Conservation (phyloP, 2,888 invertebrate genomes). For the Hyposoter dolosus region DNA sequence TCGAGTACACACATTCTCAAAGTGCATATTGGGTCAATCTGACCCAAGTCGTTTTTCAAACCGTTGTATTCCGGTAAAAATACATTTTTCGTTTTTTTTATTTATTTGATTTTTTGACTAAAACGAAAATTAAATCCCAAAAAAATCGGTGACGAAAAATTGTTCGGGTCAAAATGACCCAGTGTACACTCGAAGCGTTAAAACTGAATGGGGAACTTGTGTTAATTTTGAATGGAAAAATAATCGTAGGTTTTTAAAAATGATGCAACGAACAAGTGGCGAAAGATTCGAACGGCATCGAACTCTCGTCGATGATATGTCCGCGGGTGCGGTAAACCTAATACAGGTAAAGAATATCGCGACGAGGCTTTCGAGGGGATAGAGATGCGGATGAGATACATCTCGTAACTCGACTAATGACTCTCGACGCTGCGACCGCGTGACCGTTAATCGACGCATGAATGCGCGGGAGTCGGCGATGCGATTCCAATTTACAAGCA, state of each 20-base stretch:
- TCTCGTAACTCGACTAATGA: slow-evolving; percentile 77
- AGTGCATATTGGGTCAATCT: too few relatives aligned
- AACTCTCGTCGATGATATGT: slow-evolving; percentile 38
- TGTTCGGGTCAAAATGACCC: too few relatives aligned
- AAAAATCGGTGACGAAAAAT: too few relatives aligned
- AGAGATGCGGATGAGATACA: slow-evolving; percentile 40
- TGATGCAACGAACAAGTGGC: slow-evolving; percentile 8
- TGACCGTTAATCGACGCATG: slow-evolving; percentile 81
- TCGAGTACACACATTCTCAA: too few relatives aligned
- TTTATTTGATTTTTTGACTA: too few relatives aligned
- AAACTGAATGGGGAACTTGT: neutral
- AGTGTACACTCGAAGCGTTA: too few relatives aligned
- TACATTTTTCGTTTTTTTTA: too few relatives aligned
- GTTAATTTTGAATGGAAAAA: neutral
- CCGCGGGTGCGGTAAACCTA: slow-evolving; percentile 63
- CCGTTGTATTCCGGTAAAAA: too few relatives aligned
- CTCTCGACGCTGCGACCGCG: slow-evolving; percentile 78
- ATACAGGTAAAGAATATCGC: slow-evolving; percentile 7
- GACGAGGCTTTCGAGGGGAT: neutral
- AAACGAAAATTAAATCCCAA: too few relatives aligned
- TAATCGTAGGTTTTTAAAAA: neutral
- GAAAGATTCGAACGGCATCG: slow-evolving; percentile 10
- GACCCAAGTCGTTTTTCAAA: too few relatives aligned
- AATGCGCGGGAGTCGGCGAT: slow-evolving; percentile 76
- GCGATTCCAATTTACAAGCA: slow-evolving; percentile 63